phyloP scores from a whole-genome alignment of 2,888 invertebrate species.

The Dendrolimus pini region DNA sequence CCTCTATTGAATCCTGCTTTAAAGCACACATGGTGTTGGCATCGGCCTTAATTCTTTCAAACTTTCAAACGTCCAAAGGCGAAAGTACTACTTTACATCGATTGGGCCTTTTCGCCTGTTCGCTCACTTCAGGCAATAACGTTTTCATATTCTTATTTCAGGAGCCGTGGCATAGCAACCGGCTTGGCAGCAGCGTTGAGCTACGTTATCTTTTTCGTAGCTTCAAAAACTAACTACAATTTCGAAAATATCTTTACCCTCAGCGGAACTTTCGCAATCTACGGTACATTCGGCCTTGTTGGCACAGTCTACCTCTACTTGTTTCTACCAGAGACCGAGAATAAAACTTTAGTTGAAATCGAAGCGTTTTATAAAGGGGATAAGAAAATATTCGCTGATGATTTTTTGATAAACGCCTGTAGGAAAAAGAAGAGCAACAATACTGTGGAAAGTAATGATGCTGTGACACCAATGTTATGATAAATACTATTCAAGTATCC shows the following conservation, averaged over 20 bases:
- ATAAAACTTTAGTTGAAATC: conserved; percentile 66
- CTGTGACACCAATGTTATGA: conserved; percentile 47
- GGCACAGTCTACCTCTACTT: conserved; percentile 71
- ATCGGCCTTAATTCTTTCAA: too few species aligned
- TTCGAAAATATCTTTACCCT: conserved; percentile 62
- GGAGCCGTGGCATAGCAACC: conserved; percentile 72
- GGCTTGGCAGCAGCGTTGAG: conserved; percentile 67
- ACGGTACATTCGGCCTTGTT: conserved; percentile 53
- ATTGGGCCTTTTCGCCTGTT: too few species aligned
- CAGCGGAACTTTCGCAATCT: conserved; percentile 66
- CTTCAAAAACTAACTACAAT: conserved; percentile 73
- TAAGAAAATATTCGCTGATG: conserved; percentile 56
- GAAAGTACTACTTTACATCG: too few species aligned
- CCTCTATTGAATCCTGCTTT: too few species aligned
- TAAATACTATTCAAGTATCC: too few species aligned
- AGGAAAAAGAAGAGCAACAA: conserved; percentile 38
- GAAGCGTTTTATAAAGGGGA: conserved; percentile 63
- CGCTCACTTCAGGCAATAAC: too few species aligned
- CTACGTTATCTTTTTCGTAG: conserved; percentile 65
- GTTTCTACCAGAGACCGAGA: conserved; percentile 75
- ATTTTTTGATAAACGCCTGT: conserved; percentile 56
- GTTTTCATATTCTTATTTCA: conserved; percentile 25
- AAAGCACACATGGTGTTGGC: too few species aligned
- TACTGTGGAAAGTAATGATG: conserved; percentile 19
- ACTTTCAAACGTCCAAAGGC: too few species aligned